These are phyloP conservation scores for Neodiprion pinetum DNA, from an alignment of 1,140 invertebrate genomes.

Conservation along the genomic window DNA sequence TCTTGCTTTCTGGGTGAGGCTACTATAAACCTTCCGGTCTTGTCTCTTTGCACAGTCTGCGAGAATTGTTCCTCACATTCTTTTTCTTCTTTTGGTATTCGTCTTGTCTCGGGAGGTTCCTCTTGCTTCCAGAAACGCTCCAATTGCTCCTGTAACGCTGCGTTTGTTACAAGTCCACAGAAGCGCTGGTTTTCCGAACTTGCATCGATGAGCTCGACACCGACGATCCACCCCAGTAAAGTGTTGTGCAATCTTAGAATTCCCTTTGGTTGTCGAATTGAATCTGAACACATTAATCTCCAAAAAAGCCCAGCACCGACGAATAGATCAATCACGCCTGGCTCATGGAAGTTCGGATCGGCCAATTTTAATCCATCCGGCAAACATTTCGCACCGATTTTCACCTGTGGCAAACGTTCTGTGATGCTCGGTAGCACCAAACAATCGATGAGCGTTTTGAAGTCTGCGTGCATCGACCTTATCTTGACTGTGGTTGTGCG, in stretches of 20 bases:
- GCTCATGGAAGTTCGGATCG: slow-evolving; percentile 37
- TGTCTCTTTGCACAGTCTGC: background rate
- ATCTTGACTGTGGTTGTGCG: slow-evolving; percentile 21
- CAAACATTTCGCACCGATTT: slow-evolving; percentile 17
- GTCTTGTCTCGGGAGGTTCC: background rate
- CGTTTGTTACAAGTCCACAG: slow-evolving; percentile 7
- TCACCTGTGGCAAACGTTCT: slow-evolving; percentile 20
- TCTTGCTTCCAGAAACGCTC: background rate
- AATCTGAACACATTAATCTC: slow-evolving; percentile 20
- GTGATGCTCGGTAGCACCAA: slow-evolving; percentile 28
- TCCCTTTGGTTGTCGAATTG: slow-evolving; percentile 26
- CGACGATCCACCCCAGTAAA: slow-evolving; percentile 42
- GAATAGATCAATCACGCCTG: slow-evolving; percentile 34
- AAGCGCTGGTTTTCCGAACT: slow-evolving; percentile 14
- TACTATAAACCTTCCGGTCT: background rate
- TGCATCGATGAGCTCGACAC: slow-evolving; percentile 21
- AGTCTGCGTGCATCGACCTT: slow-evolving; percentile 24
- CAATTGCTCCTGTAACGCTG: slow-evolving; percentile 10
- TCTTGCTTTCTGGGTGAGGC: background rate
- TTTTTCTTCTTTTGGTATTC: background rate
- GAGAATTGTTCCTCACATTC: background rate
- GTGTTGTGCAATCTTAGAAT: slow-evolving; percentile 39
- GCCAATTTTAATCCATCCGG: slow-evolving; percentile 29
- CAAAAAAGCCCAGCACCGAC: slow-evolving; percentile 39
- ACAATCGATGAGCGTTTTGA: slow-evolving; percentile 16